Percentiles rank a stretch among this genome's conserved stretches.
Conservation (phyloP, 2,113 vertebrate species). For the Eulacestoma nigropectus region DNA sequence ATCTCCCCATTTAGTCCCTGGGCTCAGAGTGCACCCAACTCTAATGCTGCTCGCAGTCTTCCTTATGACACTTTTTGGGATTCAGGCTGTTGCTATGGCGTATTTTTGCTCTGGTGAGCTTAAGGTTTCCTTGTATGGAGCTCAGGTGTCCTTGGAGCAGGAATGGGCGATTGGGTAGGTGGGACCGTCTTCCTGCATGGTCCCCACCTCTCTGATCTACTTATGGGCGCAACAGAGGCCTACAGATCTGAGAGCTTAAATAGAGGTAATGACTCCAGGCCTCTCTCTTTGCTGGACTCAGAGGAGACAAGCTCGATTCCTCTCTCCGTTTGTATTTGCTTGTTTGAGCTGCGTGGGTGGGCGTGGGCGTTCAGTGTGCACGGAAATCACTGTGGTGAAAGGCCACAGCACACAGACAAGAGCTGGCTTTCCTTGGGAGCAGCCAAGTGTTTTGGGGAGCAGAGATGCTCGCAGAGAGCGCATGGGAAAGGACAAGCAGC, state of each 20-base stretch:
- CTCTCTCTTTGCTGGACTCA: background rate
- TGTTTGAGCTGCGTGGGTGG: background rate
- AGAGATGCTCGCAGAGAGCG: accelerated
- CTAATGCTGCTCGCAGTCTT: background rate
- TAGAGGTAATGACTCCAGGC: background rate
- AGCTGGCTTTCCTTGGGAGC: background rate
- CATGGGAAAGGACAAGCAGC: background rate
- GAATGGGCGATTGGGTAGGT: background rate
- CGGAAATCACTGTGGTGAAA: background rate
- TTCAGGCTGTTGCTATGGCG: conserved; percentile 15
- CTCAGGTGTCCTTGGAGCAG: background rate
- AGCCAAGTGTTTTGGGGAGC: background rate
- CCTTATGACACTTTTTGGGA: background rate
- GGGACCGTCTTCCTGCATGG: background rate
- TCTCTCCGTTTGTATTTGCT: background rate
- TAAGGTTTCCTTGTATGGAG: background rate
- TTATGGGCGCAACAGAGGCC: background rate
- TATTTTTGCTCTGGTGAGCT: background rate
- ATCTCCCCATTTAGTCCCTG: background rate
- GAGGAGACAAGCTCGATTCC: background rate
- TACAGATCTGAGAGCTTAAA: background rate
- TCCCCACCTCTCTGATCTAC: background rate
- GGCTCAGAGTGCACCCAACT: background rate
- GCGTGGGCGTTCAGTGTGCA: background rate
- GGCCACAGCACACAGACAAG: background rate